Percentiles rank a stretch among this genome's conserved stretches.
These are phyloP conservation scores for Eunapius fragilis DNA, from an alignment of 37 sponge, comb jelly and placozoan genomes.

Conservation along the genomic window DNA sequence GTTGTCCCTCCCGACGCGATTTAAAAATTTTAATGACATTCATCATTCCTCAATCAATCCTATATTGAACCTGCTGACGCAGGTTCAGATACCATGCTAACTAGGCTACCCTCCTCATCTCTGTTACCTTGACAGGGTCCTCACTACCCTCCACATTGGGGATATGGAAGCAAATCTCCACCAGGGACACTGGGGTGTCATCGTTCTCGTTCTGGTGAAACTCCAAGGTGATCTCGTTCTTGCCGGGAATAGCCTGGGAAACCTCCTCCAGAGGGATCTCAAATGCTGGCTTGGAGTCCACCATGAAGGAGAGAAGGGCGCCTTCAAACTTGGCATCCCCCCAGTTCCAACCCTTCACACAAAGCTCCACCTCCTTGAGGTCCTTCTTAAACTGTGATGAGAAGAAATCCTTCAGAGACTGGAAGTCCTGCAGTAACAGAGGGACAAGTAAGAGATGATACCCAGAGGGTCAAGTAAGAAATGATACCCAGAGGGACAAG, in stretches of 20 bases:
- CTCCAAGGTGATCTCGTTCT: slow-evolving; percentile 97
- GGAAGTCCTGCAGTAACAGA: slow-evolving; percentile 67
- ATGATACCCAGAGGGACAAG: no score
- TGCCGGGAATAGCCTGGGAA: slow-evolving; percentile 85
- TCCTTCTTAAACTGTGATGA: slow-evolving; percentile 66
- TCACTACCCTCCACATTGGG: slow-evolving; percentile 60
- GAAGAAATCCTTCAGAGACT: slow-evolving; percentile 69
- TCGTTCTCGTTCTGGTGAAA: slow-evolving; percentile 96
- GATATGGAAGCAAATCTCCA: slow-evolving; percentile 98
- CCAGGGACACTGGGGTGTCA: slow-evolving; percentile 79
- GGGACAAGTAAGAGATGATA: no score
- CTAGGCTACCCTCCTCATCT: neutral
- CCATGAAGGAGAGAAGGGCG: slow-evolving; percentile 81
- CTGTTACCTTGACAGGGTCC: slow-evolving; percentile 34
- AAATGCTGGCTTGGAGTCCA: slow-evolving; percentile 90
- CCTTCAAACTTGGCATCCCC: slow-evolving; percentile 87
- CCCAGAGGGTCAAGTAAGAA: no score
- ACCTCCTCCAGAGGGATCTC: slow-evolving; percentile 94
- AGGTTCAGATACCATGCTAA: no score
- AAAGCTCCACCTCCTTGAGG: slow-evolving; percentile 79
- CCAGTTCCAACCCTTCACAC: slow-evolving; percentile 99
- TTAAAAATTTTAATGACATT: no score
- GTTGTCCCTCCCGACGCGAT: no score
- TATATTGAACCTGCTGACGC: no score
- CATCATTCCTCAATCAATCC: no score